Base-by-base conservation (phyloP, 2,797 vertebrate species). In the Threskiornis aethiopicus region DNA sequence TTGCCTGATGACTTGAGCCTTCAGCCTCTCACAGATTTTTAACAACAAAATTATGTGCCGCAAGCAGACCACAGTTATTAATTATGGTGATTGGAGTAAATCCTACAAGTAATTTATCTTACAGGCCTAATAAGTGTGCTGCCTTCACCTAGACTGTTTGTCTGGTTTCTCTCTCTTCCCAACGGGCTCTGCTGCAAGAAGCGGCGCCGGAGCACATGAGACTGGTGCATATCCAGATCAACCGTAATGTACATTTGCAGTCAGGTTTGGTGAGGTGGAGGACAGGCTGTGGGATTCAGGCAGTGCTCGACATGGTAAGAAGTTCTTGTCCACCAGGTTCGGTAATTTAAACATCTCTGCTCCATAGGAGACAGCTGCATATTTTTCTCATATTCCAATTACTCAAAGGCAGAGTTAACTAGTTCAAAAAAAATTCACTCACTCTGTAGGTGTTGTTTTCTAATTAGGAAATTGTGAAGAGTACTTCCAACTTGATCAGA, bases 391-490 rank as follows among this genome's bases (percentile, higher is more conserved):
- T 89, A 22, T 55, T 52, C n/a, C 14, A 12, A 26, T 35, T 57
- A 46, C 7, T 83, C 29, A 57, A 35, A 84, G 61, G 33, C 29
- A 39, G 46, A 87, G 16, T 67, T 92, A 65, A 51, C 21, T 55
- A 10, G 5, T 72, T 93, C 3, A 44, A 46, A 73, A 73, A 71
- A 49, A 29, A 13, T 35, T 28, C 51, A 71, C 42, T 89, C 37
- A 8, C 41, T 82, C 42, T 25, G 15, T 90, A 76, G 86, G 51
- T 95, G 47, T 70, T 91, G 51, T 54, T 93, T 91, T 83, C 71
- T n/a, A 49, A 80, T 70, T 25, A 81, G 44, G 39, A 26, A 55
- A 65, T n/a, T 64, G n/a, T 59, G 52, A 93, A 39, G 29, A 90
- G 84, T 51, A 24, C 26, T 44, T 80, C 41, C 24, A 42, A 20